phyloP scores from a whole-genome alignment of 2,797 vertebrate genomes.

The Mormyrops attenuatus region DNA sequence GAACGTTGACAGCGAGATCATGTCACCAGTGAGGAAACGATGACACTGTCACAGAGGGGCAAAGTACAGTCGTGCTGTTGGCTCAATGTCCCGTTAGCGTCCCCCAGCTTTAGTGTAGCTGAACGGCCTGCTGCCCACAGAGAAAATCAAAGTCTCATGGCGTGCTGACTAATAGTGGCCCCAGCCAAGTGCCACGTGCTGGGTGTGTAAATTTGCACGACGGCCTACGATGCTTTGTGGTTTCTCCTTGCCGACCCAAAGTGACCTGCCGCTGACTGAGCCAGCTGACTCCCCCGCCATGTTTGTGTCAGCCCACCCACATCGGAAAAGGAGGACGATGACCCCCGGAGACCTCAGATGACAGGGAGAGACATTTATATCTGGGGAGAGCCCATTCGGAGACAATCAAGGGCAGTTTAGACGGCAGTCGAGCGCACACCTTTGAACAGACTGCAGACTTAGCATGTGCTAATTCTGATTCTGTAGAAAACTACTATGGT shows the following conservation, averaged over 20 bases:
- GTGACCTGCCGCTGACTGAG: background rate
- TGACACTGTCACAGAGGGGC: slow-evolving; percentile 53
- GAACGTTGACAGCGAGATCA: slow-evolving; percentile 66
- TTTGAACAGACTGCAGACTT: background rate
- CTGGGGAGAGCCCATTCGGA: background rate
- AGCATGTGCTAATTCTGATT: background rate
- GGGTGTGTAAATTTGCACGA: background rate
- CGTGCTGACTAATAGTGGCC: slow-evolving; percentile 62
- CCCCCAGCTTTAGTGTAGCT: slow-evolving; percentile 24
- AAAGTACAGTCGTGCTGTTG: slow-evolving; percentile 61
- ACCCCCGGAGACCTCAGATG: background rate
- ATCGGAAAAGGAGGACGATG: background rate
- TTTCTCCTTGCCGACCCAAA: background rate
- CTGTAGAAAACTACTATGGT: background rate
- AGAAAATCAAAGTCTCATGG: slow-evolving; percentile 62
- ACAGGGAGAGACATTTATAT: background rate
- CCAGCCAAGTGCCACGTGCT: background rate
- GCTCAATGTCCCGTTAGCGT: slow-evolving; percentile 61
- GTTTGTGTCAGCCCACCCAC: background rate
- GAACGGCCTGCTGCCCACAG: background rate
- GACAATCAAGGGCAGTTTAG: background rate
- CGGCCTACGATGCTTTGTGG: background rate
- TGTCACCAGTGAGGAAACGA: slow-evolving; percentile 62
- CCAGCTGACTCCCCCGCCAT: background rate
- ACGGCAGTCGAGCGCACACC: background rate